Percentiles rank a stretch among this genome's conserved stretches.
Evolutionary conservation across 2,888 invertebrate species (phyloP).

Genomic region (Drosophila fungiperda): DNA sequence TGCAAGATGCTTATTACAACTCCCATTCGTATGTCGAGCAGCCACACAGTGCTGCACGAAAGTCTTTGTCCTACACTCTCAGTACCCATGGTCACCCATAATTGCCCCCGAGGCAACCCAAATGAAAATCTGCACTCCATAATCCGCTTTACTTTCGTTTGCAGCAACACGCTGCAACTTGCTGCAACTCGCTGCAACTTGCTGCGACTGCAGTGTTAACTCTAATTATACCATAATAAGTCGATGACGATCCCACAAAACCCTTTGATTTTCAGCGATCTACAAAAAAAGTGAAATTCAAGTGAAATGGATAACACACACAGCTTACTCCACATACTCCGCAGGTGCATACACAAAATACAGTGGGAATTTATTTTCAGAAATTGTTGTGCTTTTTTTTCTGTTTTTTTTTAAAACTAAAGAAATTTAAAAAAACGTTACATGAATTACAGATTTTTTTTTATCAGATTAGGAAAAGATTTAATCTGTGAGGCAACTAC

Average conservation of each 20-base stretch:
- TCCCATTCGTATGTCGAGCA: conserved; percentile 18
- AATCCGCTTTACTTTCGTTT: conserved; percentile 63
- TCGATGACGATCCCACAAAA: conserved; percentile 37
- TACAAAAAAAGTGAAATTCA: conserved; percentile 57
- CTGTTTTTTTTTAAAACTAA: neutral
- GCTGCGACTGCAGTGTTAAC: conserved; percentile 37
- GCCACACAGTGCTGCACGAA: conserved; percentile 45
- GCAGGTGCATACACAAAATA: conserved; percentile 2
- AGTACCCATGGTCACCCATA: conserved; percentile 68
- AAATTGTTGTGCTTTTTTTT: neutral
- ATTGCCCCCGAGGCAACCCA: conserved; percentile 43
- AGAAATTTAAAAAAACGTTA: neutral
- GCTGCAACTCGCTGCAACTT: neutral
- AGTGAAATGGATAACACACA: conserved; percentile 59
- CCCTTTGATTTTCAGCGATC: conserved; percentile 45
- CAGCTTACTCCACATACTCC: neutral
- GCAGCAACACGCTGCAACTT: conserved; percentile 34
- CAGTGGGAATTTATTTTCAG: conserved; percentile 2
- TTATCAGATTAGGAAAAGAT: neutral
- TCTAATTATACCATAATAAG: conserved; percentile 63
- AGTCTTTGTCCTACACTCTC: conserved; percentile 41
- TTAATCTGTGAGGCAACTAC: neutral
- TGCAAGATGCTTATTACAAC: conserved; percentile 6
- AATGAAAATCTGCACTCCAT: conserved; percentile 12
- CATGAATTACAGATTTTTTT: neutral